A percentile compares a stretch with the other conserved stretches of the same genome.
Evolutionary conservation across 2,888 invertebrate genomes (phyloP).

Genomic region (Tholera decimalis): DNA sequence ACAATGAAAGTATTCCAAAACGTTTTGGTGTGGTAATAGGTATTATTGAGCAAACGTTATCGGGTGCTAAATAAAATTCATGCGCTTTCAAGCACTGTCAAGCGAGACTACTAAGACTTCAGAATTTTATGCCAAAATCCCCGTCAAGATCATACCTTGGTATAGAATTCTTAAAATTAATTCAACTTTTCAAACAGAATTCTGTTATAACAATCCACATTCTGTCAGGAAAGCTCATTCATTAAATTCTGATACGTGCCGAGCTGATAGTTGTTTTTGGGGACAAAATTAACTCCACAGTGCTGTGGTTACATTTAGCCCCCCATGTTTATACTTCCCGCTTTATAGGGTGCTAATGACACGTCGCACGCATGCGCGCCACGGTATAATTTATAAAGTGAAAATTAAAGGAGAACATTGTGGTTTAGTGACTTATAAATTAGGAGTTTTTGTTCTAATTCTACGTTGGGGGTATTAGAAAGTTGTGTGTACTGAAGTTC

Average conservation of each 20-base stretch:
- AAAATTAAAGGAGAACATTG: constrained; percentile 51
- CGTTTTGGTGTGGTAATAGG: too few relatives aligned
- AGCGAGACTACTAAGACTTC: too few relatives aligned
- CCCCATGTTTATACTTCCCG: constrained; percentile 72
- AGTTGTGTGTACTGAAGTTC: constrained; percentile 17
- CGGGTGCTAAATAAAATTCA: too few relatives aligned
- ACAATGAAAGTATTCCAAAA: too few relatives aligned
- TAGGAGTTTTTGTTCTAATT: constrained; percentile 42
- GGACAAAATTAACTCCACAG: constrained; percentile 63
- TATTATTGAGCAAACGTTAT: too few relatives aligned
- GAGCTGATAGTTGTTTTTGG: constrained; percentile 52
- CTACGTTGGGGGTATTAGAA: constrained; percentile 40
- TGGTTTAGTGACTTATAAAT: constrained; percentile 40
- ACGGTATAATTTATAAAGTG: constrained; percentile 64
- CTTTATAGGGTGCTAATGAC: constrained; percentile 83
- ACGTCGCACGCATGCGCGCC: constrained; percentile 68
- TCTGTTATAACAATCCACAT: background rate
- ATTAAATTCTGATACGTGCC: constrained; percentile 31
- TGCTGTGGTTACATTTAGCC: constrained; percentile 65
- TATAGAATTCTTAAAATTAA: background rate
- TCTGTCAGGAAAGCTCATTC: constrained; percentile 19
- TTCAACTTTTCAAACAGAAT: background rate
- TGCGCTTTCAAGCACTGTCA: too few relatives aligned
- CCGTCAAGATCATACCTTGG: too few relatives aligned
- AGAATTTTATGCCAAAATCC: too few relatives aligned